Evolutionary conservation across 2,797 vertebrate genomes (phyloP).

Genomic region (Lates japonicus): DNA sequence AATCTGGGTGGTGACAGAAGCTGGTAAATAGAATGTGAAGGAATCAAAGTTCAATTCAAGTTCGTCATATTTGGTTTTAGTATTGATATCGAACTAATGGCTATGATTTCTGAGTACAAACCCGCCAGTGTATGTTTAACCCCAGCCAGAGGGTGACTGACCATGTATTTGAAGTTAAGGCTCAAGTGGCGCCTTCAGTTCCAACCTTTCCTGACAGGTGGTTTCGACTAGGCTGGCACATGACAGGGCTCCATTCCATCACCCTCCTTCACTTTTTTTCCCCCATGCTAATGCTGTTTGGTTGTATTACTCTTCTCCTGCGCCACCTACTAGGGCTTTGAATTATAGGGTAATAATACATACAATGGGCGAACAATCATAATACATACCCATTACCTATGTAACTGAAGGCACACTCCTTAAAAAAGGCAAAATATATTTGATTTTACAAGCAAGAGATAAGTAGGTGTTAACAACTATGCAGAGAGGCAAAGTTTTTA

Average conservation of each 20-base stretch:
- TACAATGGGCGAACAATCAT: too few relatives aligned
- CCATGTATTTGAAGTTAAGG: too few relatives aligned
- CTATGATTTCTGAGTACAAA: slow-evolving; percentile 40
- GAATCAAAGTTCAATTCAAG: slow-evolving; percentile 8
- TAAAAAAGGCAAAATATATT: not conserved
- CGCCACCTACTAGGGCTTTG: slow-evolving; percentile 4
- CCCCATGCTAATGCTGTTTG: not conserved
- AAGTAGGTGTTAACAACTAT: not conserved
- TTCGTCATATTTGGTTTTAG: slow-evolving; percentile 10
- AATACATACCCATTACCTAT: not conserved
- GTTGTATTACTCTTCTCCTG: not conserved
- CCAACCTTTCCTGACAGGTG: slow-evolving; percentile 66
- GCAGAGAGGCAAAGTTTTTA: not conserved
- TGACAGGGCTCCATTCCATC: slow-evolving; percentile 4
- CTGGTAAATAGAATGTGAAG: slow-evolving; percentile 5
- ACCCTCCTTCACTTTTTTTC: too few relatives aligned
- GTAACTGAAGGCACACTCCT: not conserved
- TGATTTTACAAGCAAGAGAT: not conserved
- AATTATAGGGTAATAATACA: not conserved
- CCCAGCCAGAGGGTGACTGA: slow-evolving; percentile 71
- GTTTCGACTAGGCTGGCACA: slow-evolving; percentile 38
- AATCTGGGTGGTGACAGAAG: not conserved
- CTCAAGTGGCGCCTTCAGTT: too few relatives aligned
- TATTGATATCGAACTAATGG: slow-evolving; percentile 6
- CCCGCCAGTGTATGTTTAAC: slow-evolving; percentile 70